phyloP scores from a whole-genome alignment of 2,113 vertebrate genomes.

The Dromaius novaehollandiae region DNA sequence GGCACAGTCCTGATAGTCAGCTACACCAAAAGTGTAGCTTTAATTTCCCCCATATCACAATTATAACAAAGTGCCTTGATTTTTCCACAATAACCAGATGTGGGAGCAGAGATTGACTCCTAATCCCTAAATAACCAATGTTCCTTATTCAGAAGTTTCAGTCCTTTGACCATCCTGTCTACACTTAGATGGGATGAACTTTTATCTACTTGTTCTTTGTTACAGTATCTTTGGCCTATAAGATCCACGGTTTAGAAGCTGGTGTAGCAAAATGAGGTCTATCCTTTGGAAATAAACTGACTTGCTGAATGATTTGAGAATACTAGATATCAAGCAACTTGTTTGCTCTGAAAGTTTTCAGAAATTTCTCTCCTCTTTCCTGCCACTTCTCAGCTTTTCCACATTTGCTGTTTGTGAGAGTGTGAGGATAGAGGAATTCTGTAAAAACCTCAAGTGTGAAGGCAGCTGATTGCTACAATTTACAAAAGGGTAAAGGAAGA shows the following conservation, averaged over 20 bases:
- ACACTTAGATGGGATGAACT: not conserved
- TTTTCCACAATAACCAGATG: not conserved
- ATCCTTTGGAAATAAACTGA: not conserved
- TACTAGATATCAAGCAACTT: not conserved
- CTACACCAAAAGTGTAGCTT: rapidly evolving
- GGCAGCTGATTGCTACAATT: not conserved
- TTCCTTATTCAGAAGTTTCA: not conserved
- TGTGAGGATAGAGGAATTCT: not conserved
- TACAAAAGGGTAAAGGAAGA: not conserved
- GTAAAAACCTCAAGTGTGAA: not conserved
- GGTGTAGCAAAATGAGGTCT: not conserved
- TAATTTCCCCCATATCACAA: not conserved
- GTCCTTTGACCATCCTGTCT: not conserved
- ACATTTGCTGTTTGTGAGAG: not conserved
- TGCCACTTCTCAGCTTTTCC: not conserved
- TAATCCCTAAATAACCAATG: not conserved
- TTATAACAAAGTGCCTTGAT: not conserved
- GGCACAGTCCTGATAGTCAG: not conserved
- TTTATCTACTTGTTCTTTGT: not conserved
- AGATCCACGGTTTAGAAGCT: not conserved
- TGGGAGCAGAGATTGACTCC: not conserved
- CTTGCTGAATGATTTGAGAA: not conserved
- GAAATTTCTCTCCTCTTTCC: not conserved
- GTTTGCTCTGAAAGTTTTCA: not conserved
- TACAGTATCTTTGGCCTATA: not conserved